Evolutionary conservation across 2,797 vertebrate species (phyloP).

Genomic region (Philypnodon macrostomus): DNA sequence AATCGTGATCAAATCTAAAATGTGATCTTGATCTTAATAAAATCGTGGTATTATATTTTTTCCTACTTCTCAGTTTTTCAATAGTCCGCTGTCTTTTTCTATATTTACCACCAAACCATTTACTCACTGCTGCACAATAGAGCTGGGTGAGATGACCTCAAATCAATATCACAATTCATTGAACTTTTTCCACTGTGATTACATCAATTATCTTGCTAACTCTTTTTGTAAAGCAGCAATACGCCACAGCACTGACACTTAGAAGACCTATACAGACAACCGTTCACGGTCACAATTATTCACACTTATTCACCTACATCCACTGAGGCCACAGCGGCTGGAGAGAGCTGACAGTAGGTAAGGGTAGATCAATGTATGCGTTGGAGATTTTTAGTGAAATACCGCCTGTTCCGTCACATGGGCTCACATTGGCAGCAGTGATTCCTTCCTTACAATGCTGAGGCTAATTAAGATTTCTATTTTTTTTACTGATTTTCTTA

Average conservation of each 20-base stretch:
- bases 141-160: conserved; percentile 15
- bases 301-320: neutral
- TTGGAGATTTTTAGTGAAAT: no score
- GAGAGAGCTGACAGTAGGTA: no score
- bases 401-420: no score
- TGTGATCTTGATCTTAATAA: no score
- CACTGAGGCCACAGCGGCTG: no score
- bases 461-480: no score
- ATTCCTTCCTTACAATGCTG: no score
- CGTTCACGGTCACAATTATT: conserved; percentile 3
- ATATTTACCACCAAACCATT: conserved; percentile 8
- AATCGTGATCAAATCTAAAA: no score
- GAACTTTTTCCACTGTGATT: conserved; percentile 58
- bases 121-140: conserved; percentile 15
- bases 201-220: conserved; percentile 6
- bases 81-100: neutral
- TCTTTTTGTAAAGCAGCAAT: conserved; percentile 9
- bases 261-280: conserved; percentile 8
- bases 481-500: no score
- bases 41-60: no score
- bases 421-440: no score
- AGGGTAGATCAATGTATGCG: no score
- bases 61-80: conserved; percentile 18
- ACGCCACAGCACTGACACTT: conserved; percentile 1
- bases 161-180: conserved; percentile 24